Conservation (phyloP, 2,113 vertebrate species). For the rat (Rattus norvegicus) region DNA sequence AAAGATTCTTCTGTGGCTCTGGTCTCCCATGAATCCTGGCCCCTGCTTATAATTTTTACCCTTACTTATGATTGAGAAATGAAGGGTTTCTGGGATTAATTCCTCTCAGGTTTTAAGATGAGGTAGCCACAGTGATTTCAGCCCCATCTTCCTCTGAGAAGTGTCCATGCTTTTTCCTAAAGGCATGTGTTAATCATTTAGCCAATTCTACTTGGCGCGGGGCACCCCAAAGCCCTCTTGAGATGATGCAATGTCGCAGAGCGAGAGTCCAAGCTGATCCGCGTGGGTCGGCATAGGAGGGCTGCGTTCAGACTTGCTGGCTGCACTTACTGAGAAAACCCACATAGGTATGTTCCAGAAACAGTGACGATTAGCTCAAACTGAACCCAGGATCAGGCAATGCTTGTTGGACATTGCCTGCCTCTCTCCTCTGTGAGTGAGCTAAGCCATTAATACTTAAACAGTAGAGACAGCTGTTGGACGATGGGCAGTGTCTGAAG, state of each 20-base stretch:
- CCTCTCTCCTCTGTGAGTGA: slow-evolving; percentile 67
- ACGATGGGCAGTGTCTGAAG: background rate
- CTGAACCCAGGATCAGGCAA: slow-evolving; percentile 70
- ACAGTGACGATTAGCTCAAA: slow-evolving; percentile 77
- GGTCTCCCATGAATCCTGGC: background rate
- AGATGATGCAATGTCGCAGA: slow-evolving; percentile 44
- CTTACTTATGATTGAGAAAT: background rate
- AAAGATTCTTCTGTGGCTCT: background rate
- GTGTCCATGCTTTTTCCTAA: slow-evolving; percentile 10
- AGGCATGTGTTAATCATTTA: slow-evolving; percentile 65
- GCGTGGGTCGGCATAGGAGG: slow-evolving; percentile 70
- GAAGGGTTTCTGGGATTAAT: background rate
- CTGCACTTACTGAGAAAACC: slow-evolving; percentile 74
- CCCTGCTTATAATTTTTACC: background rate
- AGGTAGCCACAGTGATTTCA: background rate
- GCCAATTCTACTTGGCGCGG: slow-evolving; percentile 59
- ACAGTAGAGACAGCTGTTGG: background rate
- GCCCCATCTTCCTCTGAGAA: slow-evolving; percentile 1
- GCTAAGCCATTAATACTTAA: slow-evolving; percentile 71
- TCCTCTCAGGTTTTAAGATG: slow-evolving; percentile 47
- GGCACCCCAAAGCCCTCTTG: background rate
- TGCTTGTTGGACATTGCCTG: slow-evolving; percentile 65
- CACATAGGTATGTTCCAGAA: slow-evolving; percentile 79
- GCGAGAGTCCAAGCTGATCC: slow-evolving; percentile 30
- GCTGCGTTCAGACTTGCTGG: slow-evolving; percentile 74